Base-by-base conservation (phyloP, 2,113 vertebrate species). In the Corythaeola cristata region DNA sequence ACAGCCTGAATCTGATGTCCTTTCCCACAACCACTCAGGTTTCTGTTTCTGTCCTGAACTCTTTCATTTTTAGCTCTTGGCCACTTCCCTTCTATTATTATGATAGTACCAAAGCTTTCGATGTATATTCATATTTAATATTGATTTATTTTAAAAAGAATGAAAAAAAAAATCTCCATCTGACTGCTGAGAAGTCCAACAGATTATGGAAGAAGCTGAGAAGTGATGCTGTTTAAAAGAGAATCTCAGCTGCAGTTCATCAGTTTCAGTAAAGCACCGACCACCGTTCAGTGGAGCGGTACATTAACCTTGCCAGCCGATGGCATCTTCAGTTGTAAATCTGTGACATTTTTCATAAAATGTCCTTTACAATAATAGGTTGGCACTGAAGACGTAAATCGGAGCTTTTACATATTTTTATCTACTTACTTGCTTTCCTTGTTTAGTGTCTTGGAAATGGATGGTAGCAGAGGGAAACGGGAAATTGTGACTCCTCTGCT, bases 1-100 rank as follows among this genome's bases (percentile, higher is more conserved):
- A 0, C 62, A 89, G 69, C 74, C 35, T 17, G 60, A 62, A 37
- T 50, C 69, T 78, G 64, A 32, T 82, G 69, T 87, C 88, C 74
- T 91, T 96, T 91, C 96, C 91, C 96, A 95, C 92, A 92, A 69
- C 27, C 82, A 32, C 50, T 95, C 71, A 21, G 39, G 62, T 88
- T 95, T 97, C 94, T 95, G 81, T 79, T 97, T 97, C 95, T 91
- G 49, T 72, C 86, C 77, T 52, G 45, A 85, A 24, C n/a, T 37
- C 62, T 94, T 83, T 67, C 62, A 59, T 73, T 93, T 94, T 95
- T 75, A 83, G 45, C 28, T 81, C 69, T 79, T 77, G 55, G 53
- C 59, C 77, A 12, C 63, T 76, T 93, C 63, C 64, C 23, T 94
- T 84, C 77, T 74, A 30, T 76, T 91, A 24, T 62, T 76, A 55